Base-by-base conservation (phyloP, 2,888 invertebrate species). In the Synergus laeviventris region DNA sequence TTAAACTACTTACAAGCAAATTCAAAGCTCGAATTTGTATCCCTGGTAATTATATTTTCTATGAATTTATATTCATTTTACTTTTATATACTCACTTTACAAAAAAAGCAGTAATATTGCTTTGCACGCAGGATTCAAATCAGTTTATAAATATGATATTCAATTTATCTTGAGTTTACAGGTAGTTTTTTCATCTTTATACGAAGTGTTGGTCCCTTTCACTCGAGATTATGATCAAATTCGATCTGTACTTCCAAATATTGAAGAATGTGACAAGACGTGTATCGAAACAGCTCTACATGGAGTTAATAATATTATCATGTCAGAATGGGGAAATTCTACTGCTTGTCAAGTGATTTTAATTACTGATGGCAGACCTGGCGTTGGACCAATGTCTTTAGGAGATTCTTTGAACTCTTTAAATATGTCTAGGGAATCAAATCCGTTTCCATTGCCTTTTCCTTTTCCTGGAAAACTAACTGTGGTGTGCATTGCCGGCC, bases 271-370 rank as follows among this genome's bases (percentile, higher is more conserved):
- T 86, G 98, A 98, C 88, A 97, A 97, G 90, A 96, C 98, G 0
- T 96, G 95, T 86, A 93, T 98, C 78, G 95, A 96, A 87, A 93
- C 94, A 8, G 96, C 96, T 70, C 92, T 98, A 2, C 94, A 94
- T 85, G 96, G 96, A 24, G 94, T 97, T 1, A 96, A 95, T 86
- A 94, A 94, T 85, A 92, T 97, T 74, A 94, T 98, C 49, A 92
- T 96, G 49, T 94, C 95, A 75, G 97, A 97, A 89, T 99, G 98
- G 98, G 98, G 98, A 7, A 95, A 94, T 79, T 95, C 96, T 82
- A 96, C 96, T 73, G 94, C 96, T 11, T 96, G 96, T 84, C 98
- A 98, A 92, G 94, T 95, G 87, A 92, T 96, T 39, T 89, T 96
- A 45, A 93, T 97, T 54, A 96, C 96, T 0, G 96, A 96, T 91